Base-by-base conservation (phyloP, 2,113 vertebrate genomes). In the Dipodomys merriami region DNA sequence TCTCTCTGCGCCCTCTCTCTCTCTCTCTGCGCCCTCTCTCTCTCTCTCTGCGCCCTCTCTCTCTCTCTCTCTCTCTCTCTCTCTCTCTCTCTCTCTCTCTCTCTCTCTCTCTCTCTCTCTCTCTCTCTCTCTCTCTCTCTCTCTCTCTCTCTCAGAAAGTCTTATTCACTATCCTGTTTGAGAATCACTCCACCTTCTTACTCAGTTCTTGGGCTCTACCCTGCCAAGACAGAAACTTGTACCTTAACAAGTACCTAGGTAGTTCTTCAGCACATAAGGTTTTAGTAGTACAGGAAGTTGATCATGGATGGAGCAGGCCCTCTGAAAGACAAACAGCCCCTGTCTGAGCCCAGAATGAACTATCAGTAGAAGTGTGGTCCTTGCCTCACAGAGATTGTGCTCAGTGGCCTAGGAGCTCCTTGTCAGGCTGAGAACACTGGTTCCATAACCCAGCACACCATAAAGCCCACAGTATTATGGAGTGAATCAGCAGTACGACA, bases 401-500 rank as follows among this genome's bases (percentile, higher is more conserved):
- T 83, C 68, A 3, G 6, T 11, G 67, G n/a, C 60, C 49, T 33
- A 4, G 1, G 23, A 83, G 44, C 11, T 79, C 33, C 39, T 78
- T 18, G 16, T 49, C 78, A 11, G 7, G 30, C 6, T 25, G 18
- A 60, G 49, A 74, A 11, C 27, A 29, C 16, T 7, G 8, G 10
- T 65, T 33, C 49, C 44, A 64, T 11, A 84, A 67, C 72, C 53
- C 16, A 1, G 60, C 72, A 22, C 33, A 27, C 25, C 3, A 25
- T 20, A n/a, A 10, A 23, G 57, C 35, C 35, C n/a, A 33, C 44
- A 78, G 39, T n/a, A 39, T 22, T 22, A 7, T 2, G 2, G 29
- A 16, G 23, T 19, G 20, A 18, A 1, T 12, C 30, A 16, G 18
- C 6, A 5, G 6, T 2, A 0, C 2, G 39, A 2, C 6, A 33